These are phyloP conservation scores for Phortica magna DNA, from an alignment of 2,888 invertebrate species.

Conservation along the genomic window DNA sequence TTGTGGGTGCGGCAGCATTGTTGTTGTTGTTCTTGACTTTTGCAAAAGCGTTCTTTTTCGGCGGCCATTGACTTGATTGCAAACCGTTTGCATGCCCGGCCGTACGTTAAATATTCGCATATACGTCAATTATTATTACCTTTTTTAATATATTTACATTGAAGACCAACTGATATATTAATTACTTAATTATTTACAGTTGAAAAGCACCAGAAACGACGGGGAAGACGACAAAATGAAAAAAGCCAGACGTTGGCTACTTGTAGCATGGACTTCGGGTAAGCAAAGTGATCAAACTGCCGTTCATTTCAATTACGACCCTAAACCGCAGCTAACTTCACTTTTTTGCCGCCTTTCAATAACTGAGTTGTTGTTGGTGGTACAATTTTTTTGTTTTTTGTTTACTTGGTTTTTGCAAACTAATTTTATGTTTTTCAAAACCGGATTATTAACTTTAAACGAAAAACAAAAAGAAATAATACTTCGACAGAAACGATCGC, in stretches of 20 bases:
- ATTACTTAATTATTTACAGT: constrained; percentile 43
- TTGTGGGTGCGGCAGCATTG: too few relatives aligned
- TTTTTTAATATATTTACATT: constrained; percentile 22
- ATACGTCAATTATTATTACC: constrained; percentile 43
- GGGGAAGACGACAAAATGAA: constrained; percentile 75
- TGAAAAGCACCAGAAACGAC: constrained; percentile 35
- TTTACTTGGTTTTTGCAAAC: constrained; percentile 8
- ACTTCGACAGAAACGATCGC: constrained; percentile 12
- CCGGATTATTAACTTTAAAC: constrained; percentile 43
- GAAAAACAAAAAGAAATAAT: neutral
- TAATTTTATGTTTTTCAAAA: constrained; percentile 32
- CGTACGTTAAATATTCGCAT: constrained; percentile 41
- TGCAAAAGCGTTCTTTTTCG: neutral
- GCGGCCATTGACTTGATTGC: constrained; percentile 46
- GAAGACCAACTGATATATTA: constrained; percentile 42
- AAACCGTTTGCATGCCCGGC: neutral
- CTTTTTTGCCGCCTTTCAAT: neutral
- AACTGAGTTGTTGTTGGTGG: neutral
- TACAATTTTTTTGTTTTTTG: constrained; percentile 29
- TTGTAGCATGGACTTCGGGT: constrained; percentile 80
- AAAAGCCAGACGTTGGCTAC: constrained; percentile 80
- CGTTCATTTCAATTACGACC: neutral
- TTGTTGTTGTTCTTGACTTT: too few relatives aligned
- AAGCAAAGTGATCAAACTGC: constrained; percentile 56
- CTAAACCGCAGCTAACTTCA: neutral